Percentiles rank a stretch among this genome's conserved stretches.
Conservation (phyloP, 2,113 vertebrate species). For the Malurus alboscapulatus region DNA sequence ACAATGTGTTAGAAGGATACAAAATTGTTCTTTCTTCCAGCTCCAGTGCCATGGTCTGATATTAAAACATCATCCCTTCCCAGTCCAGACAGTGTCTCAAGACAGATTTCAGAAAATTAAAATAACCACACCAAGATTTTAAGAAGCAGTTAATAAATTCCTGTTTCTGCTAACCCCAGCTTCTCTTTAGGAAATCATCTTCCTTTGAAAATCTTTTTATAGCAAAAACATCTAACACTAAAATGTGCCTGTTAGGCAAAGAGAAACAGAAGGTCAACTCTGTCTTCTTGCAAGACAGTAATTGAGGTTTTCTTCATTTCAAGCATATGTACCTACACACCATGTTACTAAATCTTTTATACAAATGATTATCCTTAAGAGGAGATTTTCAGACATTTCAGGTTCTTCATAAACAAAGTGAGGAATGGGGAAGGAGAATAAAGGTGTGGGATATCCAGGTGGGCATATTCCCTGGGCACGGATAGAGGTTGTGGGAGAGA, state of each 20-base stretch:
- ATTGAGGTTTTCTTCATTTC: neutral
- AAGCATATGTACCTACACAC: neutral
- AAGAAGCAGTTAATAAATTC: neutral
- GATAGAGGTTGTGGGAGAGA: neutral
- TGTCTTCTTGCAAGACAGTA: neutral
- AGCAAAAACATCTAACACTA: neutral
- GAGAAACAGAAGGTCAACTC: neutral
- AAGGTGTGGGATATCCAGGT: fast-evolving
- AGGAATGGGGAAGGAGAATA: neutral
- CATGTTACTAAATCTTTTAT: neutral
- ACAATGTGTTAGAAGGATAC: neutral
- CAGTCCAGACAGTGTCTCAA: neutral
- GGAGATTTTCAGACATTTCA: neutral
- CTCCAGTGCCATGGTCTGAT: neutral
- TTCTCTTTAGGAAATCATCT: neutral
- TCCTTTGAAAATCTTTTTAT: neutral
- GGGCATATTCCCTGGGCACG: fast-evolving
- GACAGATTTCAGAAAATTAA: neutral
- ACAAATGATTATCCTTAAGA: neutral
- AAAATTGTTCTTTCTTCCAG: neutral
- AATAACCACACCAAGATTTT: neutral
- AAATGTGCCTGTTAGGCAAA: neutral
- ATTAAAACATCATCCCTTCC: neutral
- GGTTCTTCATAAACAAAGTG: neutral
- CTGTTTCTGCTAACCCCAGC: neutral